Evolutionary conservation across 2,888 invertebrate species (phyloP).

Genomic region (Apamea epomidion): DNA sequence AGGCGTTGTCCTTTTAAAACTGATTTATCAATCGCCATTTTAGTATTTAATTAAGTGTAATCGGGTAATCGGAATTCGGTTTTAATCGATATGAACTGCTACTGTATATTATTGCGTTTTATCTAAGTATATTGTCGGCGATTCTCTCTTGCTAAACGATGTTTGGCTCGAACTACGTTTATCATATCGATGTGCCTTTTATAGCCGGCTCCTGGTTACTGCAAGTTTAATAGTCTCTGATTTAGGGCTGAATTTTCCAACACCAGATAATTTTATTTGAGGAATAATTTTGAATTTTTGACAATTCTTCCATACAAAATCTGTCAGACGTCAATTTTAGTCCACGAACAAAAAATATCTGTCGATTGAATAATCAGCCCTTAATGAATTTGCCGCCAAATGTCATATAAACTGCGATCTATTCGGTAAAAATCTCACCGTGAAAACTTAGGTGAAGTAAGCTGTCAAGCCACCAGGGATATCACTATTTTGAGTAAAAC

Average conservation of each 20-base stretch:
- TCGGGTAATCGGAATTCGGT: constrained; percentile 52
- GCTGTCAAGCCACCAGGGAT: too few species aligned
- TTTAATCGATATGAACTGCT: constrained; percentile 35
- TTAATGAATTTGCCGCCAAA: too few species aligned
- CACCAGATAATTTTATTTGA: too few species aligned
- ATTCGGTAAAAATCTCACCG: too few species aligned
- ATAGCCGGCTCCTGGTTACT: not conserved
- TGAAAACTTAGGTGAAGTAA: too few species aligned
- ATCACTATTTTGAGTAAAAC: too few species aligned
- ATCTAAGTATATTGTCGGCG: constrained; percentile 17
- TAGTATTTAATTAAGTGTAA: constrained; percentile 59
- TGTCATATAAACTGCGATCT: too few species aligned
- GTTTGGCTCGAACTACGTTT: not conserved
- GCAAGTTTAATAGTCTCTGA: not conserved
- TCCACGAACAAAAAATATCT: too few species aligned
- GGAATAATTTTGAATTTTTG: too few species aligned
- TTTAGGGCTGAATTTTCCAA: not conserved
- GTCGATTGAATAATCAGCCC: too few species aligned
- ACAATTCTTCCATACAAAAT: too few species aligned
- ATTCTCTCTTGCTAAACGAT: constrained; percentile 5
- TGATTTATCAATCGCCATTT: constrained; percentile 60
- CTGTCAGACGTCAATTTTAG: too few species aligned
- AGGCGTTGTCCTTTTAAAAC: constrained; percentile 59
- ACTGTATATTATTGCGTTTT: constrained; percentile 27
- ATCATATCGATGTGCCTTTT: constrained; percentile 7